Percentiles rank a stretch among this genome's conserved stretches.
These are phyloP conservation scores for Palythoa heliodiscus DNA, from an alignment of 92 coral and sea anemone species.

Conservation along the genomic window DNA sequence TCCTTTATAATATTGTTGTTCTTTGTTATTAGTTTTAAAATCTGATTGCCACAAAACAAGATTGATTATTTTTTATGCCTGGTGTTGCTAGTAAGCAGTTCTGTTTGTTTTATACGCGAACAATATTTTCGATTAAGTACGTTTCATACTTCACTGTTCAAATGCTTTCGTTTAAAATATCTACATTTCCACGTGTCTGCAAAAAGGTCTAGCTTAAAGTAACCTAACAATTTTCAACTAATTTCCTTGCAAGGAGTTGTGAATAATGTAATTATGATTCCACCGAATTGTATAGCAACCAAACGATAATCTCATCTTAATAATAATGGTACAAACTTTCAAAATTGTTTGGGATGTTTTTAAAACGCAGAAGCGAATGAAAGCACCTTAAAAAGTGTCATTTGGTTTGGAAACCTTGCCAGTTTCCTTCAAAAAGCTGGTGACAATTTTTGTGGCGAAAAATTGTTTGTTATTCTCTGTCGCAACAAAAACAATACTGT, in stretches of 20 bases:
- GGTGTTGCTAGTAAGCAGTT: background rate
- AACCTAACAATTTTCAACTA: background rate
- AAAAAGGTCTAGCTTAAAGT: background rate
- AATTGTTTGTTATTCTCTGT: background rate
- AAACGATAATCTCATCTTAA: background rate
- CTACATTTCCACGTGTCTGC: background rate
- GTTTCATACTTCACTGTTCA: background rate
- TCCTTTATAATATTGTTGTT: background rate
- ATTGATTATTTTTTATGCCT: background rate
- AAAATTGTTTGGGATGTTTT: conserved; percentile 12
- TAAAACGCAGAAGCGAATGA: background rate
- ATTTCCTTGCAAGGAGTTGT: background rate
- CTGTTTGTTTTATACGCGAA: background rate
- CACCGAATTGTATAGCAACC: conserved; percentile 14
- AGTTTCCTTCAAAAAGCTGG: background rate
- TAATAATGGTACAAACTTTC: conserved; percentile 33
- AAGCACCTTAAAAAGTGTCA: background rate
- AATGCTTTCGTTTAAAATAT: background rate
- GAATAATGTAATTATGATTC: conserved; percentile 10
- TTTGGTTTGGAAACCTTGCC: background rate
- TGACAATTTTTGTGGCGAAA: background rate
- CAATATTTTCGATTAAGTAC: background rate
- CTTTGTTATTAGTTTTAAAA: background rate
- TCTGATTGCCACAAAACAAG: background rate
- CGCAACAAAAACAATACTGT: background rate